Conservation (phyloP, 2,888 invertebrate species). For the Chesias legatella region DNA sequence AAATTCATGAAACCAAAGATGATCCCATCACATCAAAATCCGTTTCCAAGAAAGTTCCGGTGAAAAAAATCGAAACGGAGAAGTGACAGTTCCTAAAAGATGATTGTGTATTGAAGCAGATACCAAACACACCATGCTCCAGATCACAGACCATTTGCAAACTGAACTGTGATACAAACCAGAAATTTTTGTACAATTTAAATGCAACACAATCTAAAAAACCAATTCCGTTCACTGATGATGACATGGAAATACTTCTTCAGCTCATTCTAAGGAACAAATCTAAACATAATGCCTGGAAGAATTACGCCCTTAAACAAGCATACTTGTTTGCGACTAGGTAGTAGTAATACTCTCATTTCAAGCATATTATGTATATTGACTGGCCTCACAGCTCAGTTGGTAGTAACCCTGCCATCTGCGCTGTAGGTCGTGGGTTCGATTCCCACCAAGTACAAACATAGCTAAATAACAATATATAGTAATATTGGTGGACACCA, state of each 20-base stretch:
- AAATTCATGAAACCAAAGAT: slow-evolving; percentile 30
- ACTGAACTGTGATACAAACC: slow-evolving; percentile 52
- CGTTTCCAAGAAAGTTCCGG: slow-evolving; percentile 31
- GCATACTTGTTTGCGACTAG: no score
- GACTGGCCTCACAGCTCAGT: no score
- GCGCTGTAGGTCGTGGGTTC: no score
- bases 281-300: slow-evolving; percentile 25
- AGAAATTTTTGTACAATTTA: slow-evolving; percentile 48
- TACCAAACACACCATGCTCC: slow-evolving; percentile 33
- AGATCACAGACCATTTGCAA: slow-evolving; percentile 36
- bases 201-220: slow-evolving; percentile 40
- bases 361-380: no score
- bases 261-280: slow-evolving; percentile 33
- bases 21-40: slow-evolving; percentile 27
- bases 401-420: no score
- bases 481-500: no score
- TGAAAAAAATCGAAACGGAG: slow-evolving; percentile 48
- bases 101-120: slow-evolving; percentile 29
- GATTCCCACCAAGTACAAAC: no score
- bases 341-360: no score
- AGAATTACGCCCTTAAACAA: no score
- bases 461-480: no score
- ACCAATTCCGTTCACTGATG: slow-evolving; percentile 44
- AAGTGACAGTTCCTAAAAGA: slow-evolving; percentile 56
- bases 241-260: slow-evolving; percentile 47